phyloP scores from a whole-genome alignment of 2,797 vertebrate genomes.

The Chanos chanos region DNA sequence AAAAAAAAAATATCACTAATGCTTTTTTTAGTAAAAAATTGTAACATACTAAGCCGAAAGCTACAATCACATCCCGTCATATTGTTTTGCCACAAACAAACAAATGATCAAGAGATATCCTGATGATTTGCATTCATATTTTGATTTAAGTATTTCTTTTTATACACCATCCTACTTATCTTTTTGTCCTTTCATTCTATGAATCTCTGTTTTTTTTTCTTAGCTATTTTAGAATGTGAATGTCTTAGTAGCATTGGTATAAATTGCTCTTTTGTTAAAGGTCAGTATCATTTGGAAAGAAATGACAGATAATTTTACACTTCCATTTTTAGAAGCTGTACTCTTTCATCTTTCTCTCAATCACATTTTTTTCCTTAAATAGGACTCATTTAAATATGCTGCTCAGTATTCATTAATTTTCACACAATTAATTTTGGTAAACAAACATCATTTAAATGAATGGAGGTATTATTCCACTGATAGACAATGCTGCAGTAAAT shows the following conservation, averaged over 20 bases:
- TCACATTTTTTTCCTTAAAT: conserved; percentile 26
- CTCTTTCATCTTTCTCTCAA: conserved; percentile 1
- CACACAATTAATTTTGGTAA: conserved; percentile 22
- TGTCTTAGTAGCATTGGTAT: conserved; percentile 14
- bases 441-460: conserved; percentile 7
- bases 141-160: too few species aligned
- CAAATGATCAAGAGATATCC: too few species aligned
- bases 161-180: conserved; percentile 12
- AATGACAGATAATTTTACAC: conserved; percentile 46
- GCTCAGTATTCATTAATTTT: not conserved
- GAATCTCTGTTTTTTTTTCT: conserved; percentile 3
- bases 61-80: too few species aligned
- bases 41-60: too few species aligned
- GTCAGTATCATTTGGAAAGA: conserved; percentile 45
- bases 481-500: not conserved
- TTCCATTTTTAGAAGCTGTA: conserved; percentile 33
- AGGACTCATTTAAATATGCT: conserved; percentile 12
- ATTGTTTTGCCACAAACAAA: too few species aligned
- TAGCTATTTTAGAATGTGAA: conserved; percentile 28
- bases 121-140: too few species aligned
- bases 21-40: too few species aligned
- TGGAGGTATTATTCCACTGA: not conserved
- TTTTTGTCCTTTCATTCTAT: conserved; percentile 35
- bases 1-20: too few species aligned
- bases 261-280: conserved; percentile 47